Base-by-base conservation (phyloP, 2,797 vertebrate species). In the Bryconaethiops microstoma region DNA sequence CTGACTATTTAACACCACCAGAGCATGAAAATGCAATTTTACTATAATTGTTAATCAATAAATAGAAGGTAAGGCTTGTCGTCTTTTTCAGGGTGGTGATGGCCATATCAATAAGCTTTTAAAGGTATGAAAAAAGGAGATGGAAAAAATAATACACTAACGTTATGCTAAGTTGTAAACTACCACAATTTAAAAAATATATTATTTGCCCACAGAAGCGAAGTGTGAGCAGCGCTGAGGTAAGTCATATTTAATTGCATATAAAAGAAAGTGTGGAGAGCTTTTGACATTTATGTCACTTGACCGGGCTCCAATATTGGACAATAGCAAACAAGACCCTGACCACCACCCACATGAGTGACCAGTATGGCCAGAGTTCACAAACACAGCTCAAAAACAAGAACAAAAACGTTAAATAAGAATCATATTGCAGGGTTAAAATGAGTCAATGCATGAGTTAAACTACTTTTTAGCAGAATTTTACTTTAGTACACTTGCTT, bases 161-260 rank as follows among this genome's bases (percentile, higher is more conserved):
- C 16, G 0, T 1, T 55, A 25, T 19, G 25, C 4, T 62, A 5
- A 39, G 17, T 16, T 67, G 29, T 19, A 17, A 13, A 40, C 17
- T 2, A 19, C 17, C 5, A 52, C 55, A 16, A 40, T 21, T 4
- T 3, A 52, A 29, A 6, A 35, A 29, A 14, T 19, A 4, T 57
- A n/a, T 78, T 83, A 6, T 29, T 70, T 70, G 74, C 16, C 82
- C 76, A 74, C 87, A 94, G 92, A 93, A 91, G 89, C 87, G 90
- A 88, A 92, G 90, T 80, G 83, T 82, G 63, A 75, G 75, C 55
- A 74, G 77, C 82, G 29, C 0, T 40, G 68, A 5, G 88, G 92
- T 95, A 89, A 90, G 89, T 57, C 54, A 1, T 52, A 19, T 42
- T 8, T 21, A 10, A 48, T 6, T 54, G 52, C 29, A 42, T 7